phyloP scores from a whole-genome alignment of 1,140 invertebrate genomes.

The Armadillidium nasatum region DNA sequence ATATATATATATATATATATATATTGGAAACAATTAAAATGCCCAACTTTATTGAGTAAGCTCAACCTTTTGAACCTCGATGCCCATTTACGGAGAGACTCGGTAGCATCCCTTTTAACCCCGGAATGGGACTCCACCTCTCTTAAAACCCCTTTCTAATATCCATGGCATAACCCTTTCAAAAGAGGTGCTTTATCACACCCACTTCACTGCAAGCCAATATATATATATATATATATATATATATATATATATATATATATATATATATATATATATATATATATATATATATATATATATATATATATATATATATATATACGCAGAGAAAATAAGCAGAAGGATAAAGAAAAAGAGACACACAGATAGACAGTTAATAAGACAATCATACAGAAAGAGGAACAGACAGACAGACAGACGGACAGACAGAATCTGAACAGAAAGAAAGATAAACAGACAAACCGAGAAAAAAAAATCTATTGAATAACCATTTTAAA shows the following conservation, averaged over 20 bases:
- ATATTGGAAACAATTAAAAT: too few relatives aligned
- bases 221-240: not conserved
- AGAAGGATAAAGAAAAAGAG: too few relatives aligned
- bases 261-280: slow-evolving; percentile 15
- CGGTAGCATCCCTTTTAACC: not conserved
- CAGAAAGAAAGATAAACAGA: not conserved
- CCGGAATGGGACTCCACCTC: not conserved
- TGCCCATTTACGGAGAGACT: not conserved
- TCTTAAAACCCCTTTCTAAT: not conserved
- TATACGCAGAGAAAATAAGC: not conserved
- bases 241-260: not conserved
- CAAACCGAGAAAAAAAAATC: not conserved
- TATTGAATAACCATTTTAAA: not conserved
- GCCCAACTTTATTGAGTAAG: not conserved
- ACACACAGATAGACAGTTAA: too few relatives aligned
- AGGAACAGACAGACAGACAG: too few relatives aligned
- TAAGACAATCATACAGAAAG: too few relatives aligned
- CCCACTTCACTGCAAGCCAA: not conserved
- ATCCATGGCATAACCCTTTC: not conserved
- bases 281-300: slow-evolving; percentile 15
- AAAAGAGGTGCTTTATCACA: not conserved
- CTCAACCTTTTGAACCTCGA: not conserved
- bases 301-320: slow-evolving; percentile 13
- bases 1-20: too few relatives aligned
- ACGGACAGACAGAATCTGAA: not conserved